These are phyloP conservation scores for Aplysina aerophoba DNA, from an alignment of 37 sponge, comb jelly and placozoan species.

Conservation along the genomic window DNA sequence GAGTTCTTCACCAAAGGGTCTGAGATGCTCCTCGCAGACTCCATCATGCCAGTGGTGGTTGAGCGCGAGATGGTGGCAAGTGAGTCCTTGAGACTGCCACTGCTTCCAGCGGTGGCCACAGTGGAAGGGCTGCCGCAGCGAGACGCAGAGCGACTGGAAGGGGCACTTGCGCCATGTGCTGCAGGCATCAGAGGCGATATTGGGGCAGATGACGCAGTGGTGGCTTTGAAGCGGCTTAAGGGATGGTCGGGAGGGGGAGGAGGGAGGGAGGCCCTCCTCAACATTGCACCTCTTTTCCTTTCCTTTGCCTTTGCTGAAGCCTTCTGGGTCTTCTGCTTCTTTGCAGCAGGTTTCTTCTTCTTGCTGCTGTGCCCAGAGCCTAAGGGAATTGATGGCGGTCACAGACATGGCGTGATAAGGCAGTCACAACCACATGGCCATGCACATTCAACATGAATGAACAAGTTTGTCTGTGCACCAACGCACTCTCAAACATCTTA, in stretches of 20 bases:
- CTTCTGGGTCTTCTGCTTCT: neutral
- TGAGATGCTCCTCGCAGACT: conserved; percentile 10
- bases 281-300: neutral
- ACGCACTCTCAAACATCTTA: conserved; percentile 30
- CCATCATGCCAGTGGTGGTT: neutral
- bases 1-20: conserved; percentile 2
- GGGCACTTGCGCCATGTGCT: too few species aligned
- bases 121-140: neutral
- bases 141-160: too few species aligned
- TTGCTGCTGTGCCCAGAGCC: neutral
- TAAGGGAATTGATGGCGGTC: too few species aligned
- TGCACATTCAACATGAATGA: too few species aligned
- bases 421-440: too few species aligned
- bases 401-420: too few species aligned
- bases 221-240: neutral
- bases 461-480: too few species aligned
- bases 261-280: conserved; percentile 16
- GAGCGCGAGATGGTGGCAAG: conserved; percentile 11
- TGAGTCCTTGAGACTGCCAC: conserved; percentile 23
- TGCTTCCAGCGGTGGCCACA: too few species aligned
- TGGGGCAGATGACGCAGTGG: neutral
- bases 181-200: neutral
- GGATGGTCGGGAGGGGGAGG: neutral
- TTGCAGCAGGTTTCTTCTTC: conserved; percentile 5
- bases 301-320: neutral